Evolutionary conservation across 2,113 vertebrate genomes (phyloP).

Genomic region (Podocnemis expansa): DNA sequence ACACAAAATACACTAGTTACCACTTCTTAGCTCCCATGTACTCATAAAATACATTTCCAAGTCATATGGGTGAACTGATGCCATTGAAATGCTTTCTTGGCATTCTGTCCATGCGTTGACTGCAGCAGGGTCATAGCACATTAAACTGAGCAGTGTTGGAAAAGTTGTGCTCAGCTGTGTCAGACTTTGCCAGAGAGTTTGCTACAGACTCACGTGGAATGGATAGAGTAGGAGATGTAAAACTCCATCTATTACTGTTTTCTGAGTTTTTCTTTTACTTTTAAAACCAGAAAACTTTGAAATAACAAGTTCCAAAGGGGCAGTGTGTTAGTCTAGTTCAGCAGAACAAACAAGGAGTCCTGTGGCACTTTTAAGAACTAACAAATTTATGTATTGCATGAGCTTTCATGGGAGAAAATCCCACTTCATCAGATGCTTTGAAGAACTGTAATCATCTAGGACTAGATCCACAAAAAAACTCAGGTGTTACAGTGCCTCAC

Average conservation of each 20-base stretch:
- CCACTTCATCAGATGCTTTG: too few relatives aligned
- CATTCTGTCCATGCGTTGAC: not conserved
- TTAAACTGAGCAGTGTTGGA: not conserved
- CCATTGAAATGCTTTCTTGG: not conserved
- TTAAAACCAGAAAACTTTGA: not conserved
- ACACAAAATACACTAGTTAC: not conserved
- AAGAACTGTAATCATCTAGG: not conserved
- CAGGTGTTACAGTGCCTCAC: too few relatives aligned
- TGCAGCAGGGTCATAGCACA: not conserved
- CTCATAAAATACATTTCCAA: not conserved
- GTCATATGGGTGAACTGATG: rapidly evolving
- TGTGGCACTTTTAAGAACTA: too few relatives aligned
- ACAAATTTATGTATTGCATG: too few relatives aligned
- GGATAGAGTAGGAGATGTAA: not conserved
- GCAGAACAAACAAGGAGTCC: too few relatives aligned
- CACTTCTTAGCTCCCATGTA: not conserved
- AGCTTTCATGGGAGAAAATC: too few relatives aligned
- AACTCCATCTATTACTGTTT: not conserved
- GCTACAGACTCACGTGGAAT: not conserved
- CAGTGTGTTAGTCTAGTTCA: too few relatives aligned
- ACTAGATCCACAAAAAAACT: too few relatives aligned
- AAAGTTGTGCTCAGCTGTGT: not conserved
- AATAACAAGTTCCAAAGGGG: too few relatives aligned
- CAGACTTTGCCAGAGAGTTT: not conserved
- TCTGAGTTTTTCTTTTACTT: not conserved